These are phyloP conservation scores for Monopterus albus DNA, from an alignment of 2,113 vertebrate species.

Conservation along the genomic window DNA sequence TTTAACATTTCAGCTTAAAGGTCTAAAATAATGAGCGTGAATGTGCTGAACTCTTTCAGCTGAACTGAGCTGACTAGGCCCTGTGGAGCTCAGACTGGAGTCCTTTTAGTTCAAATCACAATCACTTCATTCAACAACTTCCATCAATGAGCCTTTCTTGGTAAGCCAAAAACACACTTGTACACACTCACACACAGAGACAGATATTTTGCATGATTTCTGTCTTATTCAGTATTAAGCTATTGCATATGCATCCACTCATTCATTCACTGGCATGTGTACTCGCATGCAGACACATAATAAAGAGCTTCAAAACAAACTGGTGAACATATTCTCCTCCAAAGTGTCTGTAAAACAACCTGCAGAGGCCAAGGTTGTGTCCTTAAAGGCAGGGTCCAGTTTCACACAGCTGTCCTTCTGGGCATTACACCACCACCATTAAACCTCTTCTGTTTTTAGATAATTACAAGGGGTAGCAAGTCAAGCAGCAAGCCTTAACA, in stretches of 20 bases:
- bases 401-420: constrained; percentile 43
- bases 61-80: constrained; percentile 4
- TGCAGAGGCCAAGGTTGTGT: constrained; percentile 16
- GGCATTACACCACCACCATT: constrained; percentile 6
- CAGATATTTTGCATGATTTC: background rate
- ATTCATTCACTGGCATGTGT: background rate
- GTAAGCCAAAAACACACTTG: constrained; percentile 32
- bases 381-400: constrained; percentile 42
- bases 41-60: constrained; percentile 1
- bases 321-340: constrained; percentile 21
- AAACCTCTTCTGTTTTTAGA: constrained; percentile 32
- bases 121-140: constrained; percentile 61
- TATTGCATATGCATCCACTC: background rate
- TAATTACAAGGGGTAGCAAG: constrained; percentile 54
- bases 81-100: constrained; percentile 20
- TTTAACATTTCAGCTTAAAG: background rate
- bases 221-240: constrained; percentile 6
- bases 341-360: constrained; percentile 6
- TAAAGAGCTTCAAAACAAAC: constrained; percentile 11
- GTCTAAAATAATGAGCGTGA: constrained; percentile 30
- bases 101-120: constrained; percentile 63
- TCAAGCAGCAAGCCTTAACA: constrained; percentile 28
- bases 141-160: constrained; percentile 65
- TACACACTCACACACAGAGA: constrained; percentile 9
- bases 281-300: background rate